Base-by-base conservation (phyloP, 2,113 vertebrate genomes). In the Sapayoa aenigma region DNA sequence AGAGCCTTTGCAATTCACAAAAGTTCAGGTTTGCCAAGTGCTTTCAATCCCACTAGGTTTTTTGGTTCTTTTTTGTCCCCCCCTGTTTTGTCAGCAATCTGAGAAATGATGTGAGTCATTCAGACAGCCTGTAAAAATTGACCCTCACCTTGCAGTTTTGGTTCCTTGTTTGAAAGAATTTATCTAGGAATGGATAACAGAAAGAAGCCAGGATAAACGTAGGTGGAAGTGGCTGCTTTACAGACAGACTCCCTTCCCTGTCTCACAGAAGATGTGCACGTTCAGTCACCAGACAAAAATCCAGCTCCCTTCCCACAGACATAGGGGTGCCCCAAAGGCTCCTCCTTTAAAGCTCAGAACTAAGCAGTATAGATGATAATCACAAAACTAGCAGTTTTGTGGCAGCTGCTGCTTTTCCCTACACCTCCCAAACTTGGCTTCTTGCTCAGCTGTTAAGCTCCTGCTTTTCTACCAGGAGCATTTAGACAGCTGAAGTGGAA, bases 361-460 rank as follows among this genome's bases (percentile, higher is more conserved):
- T 9, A 68, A 90, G 62, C 55, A 73, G 13, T 9, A 10, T 1
- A 35, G 50, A 60, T 9, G 20, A 46, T 30, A 73, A 66, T 7
- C 0, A 5, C 62, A 68, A 91, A 75, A 56, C 18, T 9, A 63
- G 39, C 78, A 73, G 39, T 28, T 85, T 59, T 42, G 53, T 42
- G 55, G 82, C 88, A 95, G 85, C n/a, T 88, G 72, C 33, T 85
- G 62, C 85, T 95, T 94, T 62, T 66, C 72, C 82, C 94, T 68
- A 24, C 50, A 53, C 78, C 46, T 93, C 53, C 79, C 75, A 84
- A 46, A 22, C 55, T 35, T 77, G 75, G 49, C 53, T 88, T 46
- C 50, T 83, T 80, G 50, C 67, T 92, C 67, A 66, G 74, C 53
- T 66, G 44, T 37, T 59, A 11, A 53, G 13, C 20, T 85, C 37